These are phyloP conservation scores for Mellivora capensis DNA, from an alignment of 2,113 vertebrate species.

Conservation along the genomic window DNA sequence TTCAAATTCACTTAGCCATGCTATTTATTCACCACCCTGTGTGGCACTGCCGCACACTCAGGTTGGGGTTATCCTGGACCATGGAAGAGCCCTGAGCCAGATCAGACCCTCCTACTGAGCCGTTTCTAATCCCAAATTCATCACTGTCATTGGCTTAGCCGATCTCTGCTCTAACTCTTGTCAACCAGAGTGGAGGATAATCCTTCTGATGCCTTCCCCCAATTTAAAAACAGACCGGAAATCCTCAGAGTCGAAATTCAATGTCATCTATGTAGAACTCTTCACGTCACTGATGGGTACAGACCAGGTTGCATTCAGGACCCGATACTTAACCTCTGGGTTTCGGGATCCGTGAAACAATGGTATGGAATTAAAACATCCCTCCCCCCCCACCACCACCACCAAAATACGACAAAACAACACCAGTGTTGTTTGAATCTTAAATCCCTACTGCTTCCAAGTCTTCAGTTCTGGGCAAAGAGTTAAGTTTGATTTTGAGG, in stretches of 20 bases:
- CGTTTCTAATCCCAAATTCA: not conserved
- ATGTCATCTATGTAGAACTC: accelerated
- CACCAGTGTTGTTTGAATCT: not conserved
- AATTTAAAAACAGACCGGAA: not conserved
- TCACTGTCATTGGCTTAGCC: not conserved
- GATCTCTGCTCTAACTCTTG: not conserved
- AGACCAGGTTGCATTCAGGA: not conserved
- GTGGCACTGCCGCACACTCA: not conserved
- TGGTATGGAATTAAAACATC: not conserved
- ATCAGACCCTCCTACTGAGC: not conserved
- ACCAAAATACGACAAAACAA: not conserved
- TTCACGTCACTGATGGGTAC: not conserved
- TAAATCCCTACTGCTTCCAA: not conserved
- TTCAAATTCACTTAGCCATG: not conserved
- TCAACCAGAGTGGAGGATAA: not conserved
- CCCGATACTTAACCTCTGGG: not conserved
- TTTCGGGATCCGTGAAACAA: not conserved
- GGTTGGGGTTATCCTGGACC: not conserved
- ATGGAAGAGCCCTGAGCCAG: not conserved
- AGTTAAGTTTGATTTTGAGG: not conserved
- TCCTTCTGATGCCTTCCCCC: not conserved
- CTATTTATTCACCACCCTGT: not conserved
- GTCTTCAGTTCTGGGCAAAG: not conserved
- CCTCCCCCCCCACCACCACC: not conserved
- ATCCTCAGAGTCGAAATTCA: not conserved